Evolutionary conservation across 2,888 invertebrate species (phyloP).

Genomic region (Phengaris arion): DNA sequence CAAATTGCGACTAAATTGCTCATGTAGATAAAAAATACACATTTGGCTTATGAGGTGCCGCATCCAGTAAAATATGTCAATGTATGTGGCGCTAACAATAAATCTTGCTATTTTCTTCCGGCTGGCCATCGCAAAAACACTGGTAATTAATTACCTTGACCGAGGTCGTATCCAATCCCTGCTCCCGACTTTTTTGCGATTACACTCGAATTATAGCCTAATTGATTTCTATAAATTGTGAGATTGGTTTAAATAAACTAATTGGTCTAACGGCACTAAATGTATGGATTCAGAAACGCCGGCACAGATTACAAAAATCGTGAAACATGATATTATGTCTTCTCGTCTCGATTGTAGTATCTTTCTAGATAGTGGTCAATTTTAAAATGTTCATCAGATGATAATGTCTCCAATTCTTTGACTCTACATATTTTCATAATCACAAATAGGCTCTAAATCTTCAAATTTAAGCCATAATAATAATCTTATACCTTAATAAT

Average conservation of each 20-base stretch:
- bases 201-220: conserved; percentile 35
- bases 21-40: neutral
- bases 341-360: no score
- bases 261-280: no score
- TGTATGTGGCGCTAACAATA: conserved; percentile 60
- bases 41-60: neutral
- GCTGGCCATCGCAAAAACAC: conserved; percentile 64
- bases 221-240: conserved; percentile 34
- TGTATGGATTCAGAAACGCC: no score
- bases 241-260: conserved; percentile 2
- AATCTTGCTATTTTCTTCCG: conserved; percentile 61
- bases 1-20: no score
- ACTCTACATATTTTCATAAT: no score
- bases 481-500: no score
- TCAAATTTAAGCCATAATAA: no score
- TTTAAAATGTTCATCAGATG: no score
- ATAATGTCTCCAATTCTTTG: no score
- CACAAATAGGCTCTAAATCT: no score
- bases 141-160: conserved; percentile 70
- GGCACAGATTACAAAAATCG: neutral
- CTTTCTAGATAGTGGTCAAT: no score
- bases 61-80: neutral
- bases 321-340: no score
- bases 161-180: conserved; percentile 67
- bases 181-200: conserved; percentile 65